phyloP scores from a whole-genome alignment of 2,888 invertebrate genomes.

The Nomada goodeniana region DNA sequence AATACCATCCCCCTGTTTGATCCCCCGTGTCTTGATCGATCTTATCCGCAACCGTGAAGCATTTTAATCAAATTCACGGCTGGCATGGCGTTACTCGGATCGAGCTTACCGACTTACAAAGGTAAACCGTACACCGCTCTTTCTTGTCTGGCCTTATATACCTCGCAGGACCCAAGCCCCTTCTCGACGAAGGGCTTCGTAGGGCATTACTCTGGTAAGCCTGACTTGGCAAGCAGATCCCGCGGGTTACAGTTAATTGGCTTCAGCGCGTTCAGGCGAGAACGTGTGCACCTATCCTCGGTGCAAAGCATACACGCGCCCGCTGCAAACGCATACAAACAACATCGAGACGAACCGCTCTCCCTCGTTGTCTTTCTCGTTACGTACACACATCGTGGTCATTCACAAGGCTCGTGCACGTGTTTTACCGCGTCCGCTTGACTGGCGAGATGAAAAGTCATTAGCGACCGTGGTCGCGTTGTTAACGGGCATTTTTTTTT shows the following conservation, averaged over 20 bases:
- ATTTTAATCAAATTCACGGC: constrained; percentile 65
- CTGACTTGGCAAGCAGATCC: constrained; percentile 77
- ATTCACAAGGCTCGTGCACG: constrained; percentile 19
- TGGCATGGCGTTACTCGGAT: constrained; percentile 41
- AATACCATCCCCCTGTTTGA: constrained; percentile 25
- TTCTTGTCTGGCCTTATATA: constrained; percentile 68
- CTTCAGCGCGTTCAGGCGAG: constrained; percentile 70
- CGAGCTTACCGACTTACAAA: constrained; percentile 60
- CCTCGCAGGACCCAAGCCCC: constrained; percentile 54
- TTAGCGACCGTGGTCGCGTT: constrained; percentile 24
- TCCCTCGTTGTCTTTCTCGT: neutral
- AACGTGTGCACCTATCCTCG: constrained; percentile 45
- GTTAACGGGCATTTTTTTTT: constrained; percentile 6
- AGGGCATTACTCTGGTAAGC: constrained; percentile 76
- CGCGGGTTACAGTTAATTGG: constrained; percentile 80
- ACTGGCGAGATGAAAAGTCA: constrained; percentile 38
- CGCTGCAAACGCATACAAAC: constrained; percentile 35
- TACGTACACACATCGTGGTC: constrained; percentile 5
- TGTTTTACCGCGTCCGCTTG: constrained; percentile 13
- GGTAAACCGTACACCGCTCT: constrained; percentile 60
- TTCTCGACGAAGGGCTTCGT: constrained; percentile 72
- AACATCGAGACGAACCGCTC: neutral
- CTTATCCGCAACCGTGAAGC: constrained; percentile 24
- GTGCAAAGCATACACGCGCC: constrained; percentile 37
- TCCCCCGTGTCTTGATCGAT: constrained; percentile 19